These are phyloP conservation scores for Cerceris rybyensis DNA, from an alignment of 2,888 invertebrate genomes.

Conservation along the genomic window DNA sequence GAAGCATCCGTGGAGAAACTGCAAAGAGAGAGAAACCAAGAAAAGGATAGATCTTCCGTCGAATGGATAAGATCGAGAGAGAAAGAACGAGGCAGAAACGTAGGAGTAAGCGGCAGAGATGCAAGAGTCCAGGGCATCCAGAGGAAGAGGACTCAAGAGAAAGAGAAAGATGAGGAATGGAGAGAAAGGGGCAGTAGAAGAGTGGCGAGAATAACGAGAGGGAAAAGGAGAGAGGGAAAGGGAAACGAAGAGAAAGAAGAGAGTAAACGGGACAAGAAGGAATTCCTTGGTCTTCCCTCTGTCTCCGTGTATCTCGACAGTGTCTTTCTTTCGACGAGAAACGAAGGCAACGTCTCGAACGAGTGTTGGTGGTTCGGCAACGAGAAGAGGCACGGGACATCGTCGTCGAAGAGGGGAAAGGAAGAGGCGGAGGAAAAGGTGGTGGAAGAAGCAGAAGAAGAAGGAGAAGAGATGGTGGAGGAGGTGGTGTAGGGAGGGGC, in stretches of 20 bases:
- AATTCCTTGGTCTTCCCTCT: slow-evolving; percentile 47
- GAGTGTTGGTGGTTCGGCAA: slow-evolving; percentile 36
- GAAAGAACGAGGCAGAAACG: slow-evolving; percentile 41
- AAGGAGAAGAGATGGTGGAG: slow-evolving; percentile 16
- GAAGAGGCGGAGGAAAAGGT: not conserved
- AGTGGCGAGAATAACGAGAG: slow-evolving; percentile 5
- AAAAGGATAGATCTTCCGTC: not conserved
- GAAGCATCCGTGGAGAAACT: slow-evolving; percentile 3
- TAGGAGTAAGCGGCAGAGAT: slow-evolving; percentile 55
- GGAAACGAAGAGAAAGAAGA: slow-evolving; percentile 33
- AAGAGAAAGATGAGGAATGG: slow-evolving; percentile 23
- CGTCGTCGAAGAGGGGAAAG: not conserved
- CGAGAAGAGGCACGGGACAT: not conserved
- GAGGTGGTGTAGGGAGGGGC: slow-evolving; percentile 6
- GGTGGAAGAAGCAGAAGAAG: slow-evolving; percentile 6
- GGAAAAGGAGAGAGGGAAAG: slow-evolving; percentile 16
- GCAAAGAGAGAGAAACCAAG: slow-evolving; percentile 16
- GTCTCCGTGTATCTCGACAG: slow-evolving; percentile 19
- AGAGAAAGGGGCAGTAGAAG: slow-evolving; percentile 31
- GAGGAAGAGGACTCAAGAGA: slow-evolving; percentile 14
- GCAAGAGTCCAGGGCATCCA: not conserved
- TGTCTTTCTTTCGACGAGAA: slow-evolving; percentile 47
- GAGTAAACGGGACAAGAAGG: slow-evolving; percentile 54
- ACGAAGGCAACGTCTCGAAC: slow-evolving; percentile 31
- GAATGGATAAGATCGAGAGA: slow-evolving; percentile 30